phyloP scores from a whole-genome alignment of 2,113 vertebrate genomes.

The Excalfactoria chinensis region DNA sequence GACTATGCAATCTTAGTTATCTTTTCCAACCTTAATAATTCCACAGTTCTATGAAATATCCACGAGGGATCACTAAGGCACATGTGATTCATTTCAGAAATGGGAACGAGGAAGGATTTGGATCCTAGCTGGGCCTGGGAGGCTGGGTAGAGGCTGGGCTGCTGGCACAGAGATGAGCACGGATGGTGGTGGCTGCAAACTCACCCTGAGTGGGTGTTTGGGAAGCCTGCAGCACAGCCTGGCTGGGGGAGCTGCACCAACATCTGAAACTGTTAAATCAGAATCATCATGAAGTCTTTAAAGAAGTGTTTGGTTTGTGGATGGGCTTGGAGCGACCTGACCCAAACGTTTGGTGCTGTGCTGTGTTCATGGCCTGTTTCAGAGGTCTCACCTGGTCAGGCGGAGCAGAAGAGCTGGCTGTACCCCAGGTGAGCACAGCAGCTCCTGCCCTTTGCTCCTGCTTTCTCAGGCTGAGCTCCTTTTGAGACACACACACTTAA shows the following conservation, averaged over 20 bases:
- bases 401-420: too few relatives aligned
- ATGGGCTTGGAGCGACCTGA: too few relatives aligned
- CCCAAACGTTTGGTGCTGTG: fast-evolving
- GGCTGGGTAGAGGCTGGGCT: background rate
- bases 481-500: too few relatives aligned
- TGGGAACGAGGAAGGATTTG: background rate
- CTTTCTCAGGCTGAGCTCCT: too few relatives aligned
- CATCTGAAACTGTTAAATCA: background rate
- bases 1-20: background rate
- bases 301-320: background rate
- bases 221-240: background rate
- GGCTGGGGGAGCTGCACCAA: background rate
- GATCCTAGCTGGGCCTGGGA: background rate
- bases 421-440: too few relatives aligned
- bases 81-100: background rate
- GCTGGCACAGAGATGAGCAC: too few relatives aligned
- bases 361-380: background rate
- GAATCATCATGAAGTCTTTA: background rate
- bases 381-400: background rate
- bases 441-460: too few relatives aligned
- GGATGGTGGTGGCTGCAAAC: background rate
- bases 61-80: too few relatives aligned
- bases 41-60: background rate
- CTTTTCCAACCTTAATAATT: background rate
- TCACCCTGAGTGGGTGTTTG: background rate